phyloP scores from a whole-genome alignment of 1,140 invertebrate genomes.

The Bilobella aurantiaca region DNA sequence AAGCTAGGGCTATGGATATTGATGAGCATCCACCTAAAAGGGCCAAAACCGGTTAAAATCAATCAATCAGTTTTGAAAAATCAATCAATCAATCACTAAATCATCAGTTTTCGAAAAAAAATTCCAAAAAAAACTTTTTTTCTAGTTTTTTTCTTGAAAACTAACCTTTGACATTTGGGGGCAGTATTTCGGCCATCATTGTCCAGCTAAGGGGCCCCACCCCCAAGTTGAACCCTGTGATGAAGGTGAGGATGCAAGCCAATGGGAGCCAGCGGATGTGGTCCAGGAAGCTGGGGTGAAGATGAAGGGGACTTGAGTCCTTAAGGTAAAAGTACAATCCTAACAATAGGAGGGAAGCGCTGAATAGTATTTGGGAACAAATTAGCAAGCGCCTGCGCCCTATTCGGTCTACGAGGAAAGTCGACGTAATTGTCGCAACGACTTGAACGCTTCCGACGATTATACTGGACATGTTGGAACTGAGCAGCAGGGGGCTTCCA shows the following conservation, averaged over 20 bases:
- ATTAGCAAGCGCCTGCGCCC: constrained; percentile 43
- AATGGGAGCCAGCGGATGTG: not conserved
- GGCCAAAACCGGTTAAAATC: not conserved
- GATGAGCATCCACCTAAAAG: constrained; percentile 2
- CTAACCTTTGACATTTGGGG: constrained; percentile 58
- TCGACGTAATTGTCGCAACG: constrained; percentile 33
- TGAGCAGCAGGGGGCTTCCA: constrained; percentile 43
- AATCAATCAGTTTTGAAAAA: too few species aligned
- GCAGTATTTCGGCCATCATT: constrained; percentile 71
- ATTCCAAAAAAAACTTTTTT: too few species aligned
- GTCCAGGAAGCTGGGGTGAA: not conserved
- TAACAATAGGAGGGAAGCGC: constrained; percentile 19
- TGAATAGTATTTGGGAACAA: constrained; percentile 35
- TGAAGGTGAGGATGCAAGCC: not conserved
- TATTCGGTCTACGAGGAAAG: constrained; percentile 37
- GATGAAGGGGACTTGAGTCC: not conserved
- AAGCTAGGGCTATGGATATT: not conserved
- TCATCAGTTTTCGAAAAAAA: too few species aligned
- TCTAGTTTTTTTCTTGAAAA: not conserved
- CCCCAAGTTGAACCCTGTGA: not conserved
- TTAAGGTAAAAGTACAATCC: constrained; percentile 14
- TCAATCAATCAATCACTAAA: too few species aligned
- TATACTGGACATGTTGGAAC: constrained; percentile 45
- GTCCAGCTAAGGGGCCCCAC: constrained; percentile 35
- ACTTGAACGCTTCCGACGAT: constrained; percentile 39